Evolutionary conservation across 2,113 vertebrate species (phyloP).

Genomic region (Centropus unirufus): DNA sequence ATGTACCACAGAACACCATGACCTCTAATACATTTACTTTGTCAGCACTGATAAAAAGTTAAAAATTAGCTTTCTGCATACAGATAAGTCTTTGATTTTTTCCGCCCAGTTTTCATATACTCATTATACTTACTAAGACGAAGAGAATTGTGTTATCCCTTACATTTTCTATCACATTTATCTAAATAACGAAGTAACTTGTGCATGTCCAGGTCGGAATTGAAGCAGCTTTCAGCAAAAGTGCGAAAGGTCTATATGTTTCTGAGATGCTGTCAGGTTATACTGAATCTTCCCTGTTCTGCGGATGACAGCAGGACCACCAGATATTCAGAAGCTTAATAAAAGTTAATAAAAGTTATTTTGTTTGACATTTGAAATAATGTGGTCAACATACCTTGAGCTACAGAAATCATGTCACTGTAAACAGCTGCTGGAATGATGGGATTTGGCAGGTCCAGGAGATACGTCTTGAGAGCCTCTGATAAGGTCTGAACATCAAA

Average conservation of each 20-base stretch:
- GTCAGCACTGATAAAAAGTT: slow-evolving; percentile 72
- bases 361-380: not conserved
- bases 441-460: slow-evolving; percentile 94
- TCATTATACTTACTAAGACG: not conserved
- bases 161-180: not conserved
- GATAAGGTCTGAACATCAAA: slow-evolving; percentile 86
- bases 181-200: not conserved
- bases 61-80: slow-evolving; percentile 73
- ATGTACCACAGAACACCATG: slow-evolving; percentile 1
- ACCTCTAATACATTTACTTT: slow-evolving; percentile 66
- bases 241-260: not conserved
- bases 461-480: slow-evolving; percentile 89
- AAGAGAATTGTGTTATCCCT: not conserved
- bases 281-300: not conserved
- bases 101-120: not conserved
- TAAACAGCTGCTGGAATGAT: slow-evolving; percentile 86
- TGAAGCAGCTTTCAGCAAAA: not conserved
- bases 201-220: not conserved
- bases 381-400: slow-evolving; percentile 81
- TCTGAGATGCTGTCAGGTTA: not conserved
- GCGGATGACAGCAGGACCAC: not conserved
- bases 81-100: slow-evolving; percentile 58
- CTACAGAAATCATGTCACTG: slow-evolving; percentile 86
- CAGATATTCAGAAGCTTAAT: not conserved
- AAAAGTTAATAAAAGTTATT: not conserved